These are phyloP conservation scores for Perca flavescens DNA, from an alignment of 2,113 vertebrate genomes.

Conservation along the genomic window DNA sequence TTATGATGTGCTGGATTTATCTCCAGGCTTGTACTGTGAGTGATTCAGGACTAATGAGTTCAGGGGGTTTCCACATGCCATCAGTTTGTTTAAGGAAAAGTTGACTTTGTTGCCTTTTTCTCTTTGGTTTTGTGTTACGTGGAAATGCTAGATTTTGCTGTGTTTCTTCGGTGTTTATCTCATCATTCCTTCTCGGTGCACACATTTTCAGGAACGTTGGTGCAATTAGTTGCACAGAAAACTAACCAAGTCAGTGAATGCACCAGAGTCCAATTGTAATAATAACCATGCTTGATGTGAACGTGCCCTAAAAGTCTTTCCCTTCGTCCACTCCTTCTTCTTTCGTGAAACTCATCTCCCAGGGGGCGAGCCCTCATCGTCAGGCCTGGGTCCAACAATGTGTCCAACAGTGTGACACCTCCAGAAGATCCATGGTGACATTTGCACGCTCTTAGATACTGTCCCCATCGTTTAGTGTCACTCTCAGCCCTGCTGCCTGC, in stretches of 20 bases:
- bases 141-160: neutral
- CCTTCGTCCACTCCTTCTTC: neutral
- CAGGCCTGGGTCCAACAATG: constrained; percentile 50
- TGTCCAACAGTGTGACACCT: constrained; percentile 63
- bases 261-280: neutral
- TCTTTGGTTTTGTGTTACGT: neutral
- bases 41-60: constrained; percentile 67
- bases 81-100: constrained; percentile 6
- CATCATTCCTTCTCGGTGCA: neutral
- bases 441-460: constrained; percentile 45
- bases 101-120: neutral
- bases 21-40: constrained; percentile 52
- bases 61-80: constrained; percentile 2
- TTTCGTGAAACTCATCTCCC: constrained; percentile 43
- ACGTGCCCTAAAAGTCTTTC: neutral
- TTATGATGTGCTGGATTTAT: constrained; percentile 69
- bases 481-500: constrained; percentile 43
- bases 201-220: neutral
- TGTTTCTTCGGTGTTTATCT: neutral
- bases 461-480: constrained; percentile 62
- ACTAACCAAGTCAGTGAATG: neutral
- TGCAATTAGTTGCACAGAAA: neutral
- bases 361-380: constrained; percentile 31
- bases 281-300: constrained; percentile 7
- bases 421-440: constrained; percentile 73